A percentile compares a stretch with the other conserved stretches of the same genome.
These are phyloP conservation scores for Scolopax mira DNA, from an alignment of 2,113 vertebrate species.

Conservation along the genomic window DNA sequence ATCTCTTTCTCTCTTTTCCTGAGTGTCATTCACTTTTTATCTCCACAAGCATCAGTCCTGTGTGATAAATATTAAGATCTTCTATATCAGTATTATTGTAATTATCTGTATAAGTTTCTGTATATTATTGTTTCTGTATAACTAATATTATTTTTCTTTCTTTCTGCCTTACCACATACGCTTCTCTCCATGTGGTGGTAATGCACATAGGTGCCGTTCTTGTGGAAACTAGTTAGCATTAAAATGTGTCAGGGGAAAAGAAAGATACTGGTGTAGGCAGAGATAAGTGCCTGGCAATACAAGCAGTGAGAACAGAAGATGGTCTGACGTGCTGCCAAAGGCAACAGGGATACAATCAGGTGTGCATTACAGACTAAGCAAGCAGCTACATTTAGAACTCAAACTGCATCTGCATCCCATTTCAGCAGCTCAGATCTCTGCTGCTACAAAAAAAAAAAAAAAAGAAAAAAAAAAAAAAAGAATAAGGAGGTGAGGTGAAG, in stretches of 20 bases:
- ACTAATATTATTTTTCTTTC: background rate
- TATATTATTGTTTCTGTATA: too few relatives aligned
- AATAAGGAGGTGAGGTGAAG: background rate
- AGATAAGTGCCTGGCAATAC: background rate
- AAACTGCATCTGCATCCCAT: background rate
- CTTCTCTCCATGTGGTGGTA: background rate
- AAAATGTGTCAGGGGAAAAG: background rate
- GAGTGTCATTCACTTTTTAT: background rate
- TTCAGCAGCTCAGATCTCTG: background rate
- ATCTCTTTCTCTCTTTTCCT: background rate
- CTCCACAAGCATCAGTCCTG: background rate
- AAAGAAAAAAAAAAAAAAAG: background rate
- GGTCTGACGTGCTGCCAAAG: background rate
- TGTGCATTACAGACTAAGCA: background rate
- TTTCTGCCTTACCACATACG: background rate
- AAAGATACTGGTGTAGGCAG: background rate
- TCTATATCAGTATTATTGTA: rapidly evolving
- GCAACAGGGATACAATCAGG: background rate
- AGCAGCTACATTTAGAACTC: background rate
- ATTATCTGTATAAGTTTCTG: too few relatives aligned
- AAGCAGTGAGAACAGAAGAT: background rate
- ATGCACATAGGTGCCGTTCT: background rate
- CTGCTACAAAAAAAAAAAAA: background rate
- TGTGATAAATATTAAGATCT: background rate
- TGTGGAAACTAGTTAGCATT: background rate